Evolutionary conservation across 1,140 invertebrate genomes (phyloP).

Genomic region (Trachymyrmex cornetzi): DNA sequence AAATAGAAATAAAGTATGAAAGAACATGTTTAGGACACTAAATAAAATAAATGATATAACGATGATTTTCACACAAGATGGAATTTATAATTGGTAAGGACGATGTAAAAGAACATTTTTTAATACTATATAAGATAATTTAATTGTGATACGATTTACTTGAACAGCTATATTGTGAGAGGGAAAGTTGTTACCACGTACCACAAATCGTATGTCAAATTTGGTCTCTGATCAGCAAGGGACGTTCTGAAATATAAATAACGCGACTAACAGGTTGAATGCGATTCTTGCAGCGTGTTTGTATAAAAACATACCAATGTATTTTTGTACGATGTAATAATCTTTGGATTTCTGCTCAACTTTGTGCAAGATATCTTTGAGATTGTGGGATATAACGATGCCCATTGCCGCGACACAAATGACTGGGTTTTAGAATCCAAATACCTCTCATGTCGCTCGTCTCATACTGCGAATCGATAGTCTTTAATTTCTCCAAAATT

Average conservation of each 20-base stretch:
- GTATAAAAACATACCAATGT: conserved; percentile 91
- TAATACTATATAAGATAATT: not conserved
- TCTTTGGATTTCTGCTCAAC: conserved; percentile 88
- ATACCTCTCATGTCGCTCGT: conserved; percentile 94
- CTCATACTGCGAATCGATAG: conserved; percentile 89
- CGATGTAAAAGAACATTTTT: not conserved
- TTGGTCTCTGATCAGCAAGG: conserved; percentile 95
- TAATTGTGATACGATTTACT: conserved; percentile 82
- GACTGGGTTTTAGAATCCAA: conserved; percentile 97
- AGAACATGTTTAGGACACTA: not conserved
- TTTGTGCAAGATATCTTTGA: conserved; percentile 90
- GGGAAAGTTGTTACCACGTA: conserved; percentile 94
- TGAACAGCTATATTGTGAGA: conserved; percentile 96
- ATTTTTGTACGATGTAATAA: conserved; percentile 97
- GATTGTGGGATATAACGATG: conserved; percentile 90
- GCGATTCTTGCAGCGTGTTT: not conserved
- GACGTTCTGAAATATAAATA: conserved; percentile 89
- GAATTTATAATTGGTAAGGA: not conserved
- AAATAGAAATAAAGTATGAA: not conserved
- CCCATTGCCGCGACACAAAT: conserved; percentile 95
- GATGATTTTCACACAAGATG: not conserved
- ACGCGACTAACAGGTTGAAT: not conserved
- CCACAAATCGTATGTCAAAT: conserved; percentile 96
- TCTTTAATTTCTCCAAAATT: conserved; percentile 88
- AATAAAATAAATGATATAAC: not conserved